Percentiles rank a stretch among this genome's conserved stretches.
These are phyloP conservation scores for Martes flavigula DNA, from an alignment of 2,797 vertebrate species.

Conservation along the genomic window DNA sequence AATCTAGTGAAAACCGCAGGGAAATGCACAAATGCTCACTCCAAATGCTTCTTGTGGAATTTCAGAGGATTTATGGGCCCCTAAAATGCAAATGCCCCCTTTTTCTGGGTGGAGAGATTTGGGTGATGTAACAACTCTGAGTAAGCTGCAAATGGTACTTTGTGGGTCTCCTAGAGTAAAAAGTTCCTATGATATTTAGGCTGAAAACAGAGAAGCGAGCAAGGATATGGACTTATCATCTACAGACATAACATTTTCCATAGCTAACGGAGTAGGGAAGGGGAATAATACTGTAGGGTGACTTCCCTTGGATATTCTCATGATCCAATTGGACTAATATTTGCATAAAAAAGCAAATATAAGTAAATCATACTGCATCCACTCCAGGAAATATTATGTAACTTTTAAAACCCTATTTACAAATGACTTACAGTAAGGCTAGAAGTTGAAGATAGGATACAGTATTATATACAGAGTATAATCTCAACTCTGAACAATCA, in stretches of 20 bases:
- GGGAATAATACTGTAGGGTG: not conserved
- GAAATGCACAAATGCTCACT: not conserved
- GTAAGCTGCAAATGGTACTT: conserved; percentile 1
- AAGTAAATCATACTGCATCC: not conserved
- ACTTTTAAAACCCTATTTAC: conserved; percentile 13
- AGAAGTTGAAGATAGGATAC: not conserved
- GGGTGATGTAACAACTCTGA: not conserved
- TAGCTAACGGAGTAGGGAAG: not conserved
- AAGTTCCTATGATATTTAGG: not conserved
- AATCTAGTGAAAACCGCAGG: not conserved
- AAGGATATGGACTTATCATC: not conserved
- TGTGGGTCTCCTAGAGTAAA: not conserved
- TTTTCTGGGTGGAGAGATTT: not conserved
- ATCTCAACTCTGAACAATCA: conserved; percentile 11
- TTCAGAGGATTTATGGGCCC: not conserved
- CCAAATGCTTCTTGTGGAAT: not conserved
- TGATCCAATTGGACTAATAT: not conserved
- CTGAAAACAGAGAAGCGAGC: not conserved
- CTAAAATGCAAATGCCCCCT: not conserved
- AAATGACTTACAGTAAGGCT: not conserved
- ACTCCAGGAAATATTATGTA: not conserved
- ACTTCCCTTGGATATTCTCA: not conserved
- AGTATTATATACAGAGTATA: not conserved
- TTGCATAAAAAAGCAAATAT: not conserved
- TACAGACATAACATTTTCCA: not conserved